Base-by-base conservation (phyloP, 2,797 vertebrate genomes). In the Decapterus maruadsi region DNA sequence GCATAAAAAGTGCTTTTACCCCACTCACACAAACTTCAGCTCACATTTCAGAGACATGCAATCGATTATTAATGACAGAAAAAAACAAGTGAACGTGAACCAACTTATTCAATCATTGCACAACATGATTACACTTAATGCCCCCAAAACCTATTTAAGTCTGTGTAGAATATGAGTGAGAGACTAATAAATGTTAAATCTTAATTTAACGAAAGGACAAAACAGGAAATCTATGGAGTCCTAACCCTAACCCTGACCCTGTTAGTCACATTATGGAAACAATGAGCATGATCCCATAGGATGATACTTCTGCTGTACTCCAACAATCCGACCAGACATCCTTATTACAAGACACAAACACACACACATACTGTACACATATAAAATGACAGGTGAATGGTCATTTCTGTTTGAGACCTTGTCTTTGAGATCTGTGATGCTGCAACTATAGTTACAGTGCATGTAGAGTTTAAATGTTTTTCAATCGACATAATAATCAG, bases 41-140 rank as follows among this genome's bases (percentile, higher is more conserved):
- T 80, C 69, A 86, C 56, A 76, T 80, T 65, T 78, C 9, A 65
- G 58, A 59, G 65, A 7, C 53, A 65, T 69, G 62, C 67, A 80
- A 70, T 16, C 13, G 31, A 53, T 34, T 0, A 84, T 19, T 34
- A 26, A 26, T 26, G 16, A 34, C 13, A 55, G 19, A 72, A 40
- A 36, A 20, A 70, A 54, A 8, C n/a, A 17, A 55, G n/a, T 45
- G 8, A 63, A 68, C 22, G 63, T 22, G 40, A 75, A 61, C 29
- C 64, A 55, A 65, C 0, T 10, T 6, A 78, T 51, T 65, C 8
- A 43, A 59, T 50, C 38, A 22, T 40, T 74, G 43, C 63, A 66
- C 57, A 6, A 75, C 45, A 58, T 62, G 8, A 57, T 61, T 48
- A 75, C 14, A 68, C 48, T 31, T 34, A 58, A 81, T 69, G 75